Percentiles rank a stretch among this genome's conserved stretches.
Conservation (phyloP, 2,888 invertebrate genomes). For the Uropetala carovei region DNA sequence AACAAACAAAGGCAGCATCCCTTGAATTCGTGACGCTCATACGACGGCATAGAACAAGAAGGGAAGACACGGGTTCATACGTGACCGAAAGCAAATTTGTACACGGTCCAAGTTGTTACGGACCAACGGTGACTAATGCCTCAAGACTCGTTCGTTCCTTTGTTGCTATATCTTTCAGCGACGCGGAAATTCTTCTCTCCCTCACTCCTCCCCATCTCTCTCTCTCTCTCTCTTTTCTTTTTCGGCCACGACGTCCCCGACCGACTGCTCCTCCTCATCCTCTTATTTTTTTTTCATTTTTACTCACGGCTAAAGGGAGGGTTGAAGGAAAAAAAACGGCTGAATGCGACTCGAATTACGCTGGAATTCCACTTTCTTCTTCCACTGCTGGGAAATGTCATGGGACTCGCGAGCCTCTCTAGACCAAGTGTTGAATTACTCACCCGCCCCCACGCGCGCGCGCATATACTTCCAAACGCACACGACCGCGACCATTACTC, state of each 20-base stretch:
- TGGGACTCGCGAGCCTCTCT: not conserved
- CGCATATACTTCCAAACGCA: not conserved
- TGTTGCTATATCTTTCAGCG: constrained; percentile 9
- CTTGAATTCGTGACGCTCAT: too few species aligned
- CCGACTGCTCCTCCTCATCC: not conserved
- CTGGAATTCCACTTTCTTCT: constrained; percentile 55
- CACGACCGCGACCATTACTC: constrained; percentile 46
- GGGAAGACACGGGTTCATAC: not conserved
- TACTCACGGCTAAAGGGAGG: too few species aligned
- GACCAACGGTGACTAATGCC: constrained; percentile 40
- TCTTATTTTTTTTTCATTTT: not conserved
- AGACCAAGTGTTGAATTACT: not conserved
- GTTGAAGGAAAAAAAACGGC: not conserved
- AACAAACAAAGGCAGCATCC: constrained; percentile 28
- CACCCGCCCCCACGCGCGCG: not conserved
- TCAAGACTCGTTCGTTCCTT: not conserved
- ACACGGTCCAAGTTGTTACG: constrained; percentile 15
- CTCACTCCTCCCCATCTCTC: not conserved
- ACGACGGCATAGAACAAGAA: not conserved
- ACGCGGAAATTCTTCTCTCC: constrained; percentile 23
- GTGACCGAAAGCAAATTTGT: constrained; percentile 54
- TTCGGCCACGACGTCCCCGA: not conserved
- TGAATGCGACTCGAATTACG: constrained; percentile 48
- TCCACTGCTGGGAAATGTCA: not conserved
- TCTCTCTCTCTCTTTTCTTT: not conserved